Evolutionary conservation across 1,140 invertebrate genomes (phyloP).

Genomic region (Ganaspis sp.): DNA sequence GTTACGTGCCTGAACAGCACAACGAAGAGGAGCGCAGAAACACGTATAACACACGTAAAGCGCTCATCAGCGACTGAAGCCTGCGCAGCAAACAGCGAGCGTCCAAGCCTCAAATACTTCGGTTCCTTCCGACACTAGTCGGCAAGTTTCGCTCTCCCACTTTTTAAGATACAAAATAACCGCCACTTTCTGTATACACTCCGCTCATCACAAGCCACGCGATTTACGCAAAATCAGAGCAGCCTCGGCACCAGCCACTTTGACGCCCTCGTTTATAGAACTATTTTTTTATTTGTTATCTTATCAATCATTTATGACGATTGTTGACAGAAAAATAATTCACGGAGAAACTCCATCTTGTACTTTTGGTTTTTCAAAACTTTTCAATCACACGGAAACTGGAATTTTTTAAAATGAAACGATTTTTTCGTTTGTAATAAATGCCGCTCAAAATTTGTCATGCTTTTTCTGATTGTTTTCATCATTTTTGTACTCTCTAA

Average conservation of each 20-base stretch:
- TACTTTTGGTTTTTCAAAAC: not conserved
- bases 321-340: not conserved
- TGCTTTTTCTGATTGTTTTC: too few species aligned
- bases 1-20: slow-evolving; percentile 45
- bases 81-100: slow-evolving; percentile 46
- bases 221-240: slow-evolving; percentile 19
- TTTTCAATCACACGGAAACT: not conserved
- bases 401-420: too few species aligned
- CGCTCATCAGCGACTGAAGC: slow-evolving; percentile 70
- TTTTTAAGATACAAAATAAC: slow-evolving; percentile 45
- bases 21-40: slow-evolving; percentile 51
- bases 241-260: slow-evolving; percentile 14
- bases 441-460: too few species aligned
- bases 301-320: not conserved
- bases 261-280: slow-evolving; percentile 18
- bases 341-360: not conserved
- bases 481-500: too few species aligned
- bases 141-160: slow-evolving; percentile 42
- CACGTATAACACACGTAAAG: slow-evolving; percentile 58
- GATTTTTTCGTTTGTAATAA: too few species aligned
- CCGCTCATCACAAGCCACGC: slow-evolving; percentile 29
- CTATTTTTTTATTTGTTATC: slow-evolving; percentile 12
- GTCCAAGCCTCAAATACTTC: slow-evolving; percentile 43
- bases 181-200: slow-evolving; percentile 50
- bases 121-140: slow-evolving; percentile 36